These are phyloP conservation scores for Ennomos quercinarius DNA, from an alignment of 2,888 invertebrate genomes.

Conservation along the genomic window DNA sequence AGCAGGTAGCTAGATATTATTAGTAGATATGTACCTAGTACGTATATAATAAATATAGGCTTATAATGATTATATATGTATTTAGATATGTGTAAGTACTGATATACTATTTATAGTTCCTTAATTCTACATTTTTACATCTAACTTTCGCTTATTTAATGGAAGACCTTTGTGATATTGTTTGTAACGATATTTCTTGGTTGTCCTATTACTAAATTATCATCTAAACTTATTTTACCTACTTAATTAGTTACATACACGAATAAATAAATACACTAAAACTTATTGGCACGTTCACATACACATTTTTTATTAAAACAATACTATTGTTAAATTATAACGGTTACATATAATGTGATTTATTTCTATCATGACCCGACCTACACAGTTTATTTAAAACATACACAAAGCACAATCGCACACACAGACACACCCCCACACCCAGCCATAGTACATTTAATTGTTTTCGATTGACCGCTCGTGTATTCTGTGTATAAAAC, in stretches of 20 bases:
- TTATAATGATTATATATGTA: too few species aligned
- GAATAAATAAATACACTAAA: not conserved
- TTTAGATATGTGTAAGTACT: too few species aligned
- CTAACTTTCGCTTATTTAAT: constrained; percentile 55
- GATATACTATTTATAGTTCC: not conserved
- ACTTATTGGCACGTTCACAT: constrained; percentile 25
- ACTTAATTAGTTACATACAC: not conserved
- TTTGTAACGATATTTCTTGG: constrained; percentile 83
- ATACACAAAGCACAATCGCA: constrained; percentile 10
- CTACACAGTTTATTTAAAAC: too few species aligned
- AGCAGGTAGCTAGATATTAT: too few species aligned
- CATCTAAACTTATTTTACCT: not conserved
- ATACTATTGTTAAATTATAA: too few species aligned
- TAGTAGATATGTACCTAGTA: too few species aligned
- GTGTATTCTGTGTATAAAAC: too few species aligned
- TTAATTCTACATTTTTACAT: constrained; percentile 18
- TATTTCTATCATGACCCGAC: too few species aligned
- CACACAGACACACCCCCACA: constrained; percentile 1
- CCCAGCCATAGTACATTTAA: not conserved
- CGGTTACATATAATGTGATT: too few species aligned
- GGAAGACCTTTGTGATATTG: constrained; percentile 84
- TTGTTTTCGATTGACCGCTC: too few species aligned
- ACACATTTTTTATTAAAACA: constrained; percentile 1
- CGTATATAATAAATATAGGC: too few species aligned
- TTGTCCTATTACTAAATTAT: constrained; percentile 61